These are phyloP conservation scores for Aplochiton taeniatus DNA, from an alignment of 2,797 vertebrate species.

Conservation along the genomic window DNA sequence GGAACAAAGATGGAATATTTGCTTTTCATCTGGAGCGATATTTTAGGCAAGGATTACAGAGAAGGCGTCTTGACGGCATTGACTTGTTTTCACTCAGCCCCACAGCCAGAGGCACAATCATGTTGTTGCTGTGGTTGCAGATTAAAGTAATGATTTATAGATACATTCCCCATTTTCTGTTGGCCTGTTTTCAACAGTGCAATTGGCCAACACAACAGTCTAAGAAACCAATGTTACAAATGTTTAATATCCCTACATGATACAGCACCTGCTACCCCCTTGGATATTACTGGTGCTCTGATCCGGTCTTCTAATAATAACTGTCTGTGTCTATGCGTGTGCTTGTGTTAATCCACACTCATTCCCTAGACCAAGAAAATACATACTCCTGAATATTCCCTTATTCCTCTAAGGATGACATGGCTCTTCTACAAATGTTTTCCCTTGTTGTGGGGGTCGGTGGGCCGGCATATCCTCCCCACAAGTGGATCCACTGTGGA, in stretches of 20 bases:
- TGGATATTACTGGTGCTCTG: no score
- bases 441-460: neutral
- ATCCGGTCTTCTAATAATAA: no score
- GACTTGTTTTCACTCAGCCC: slow-evolving; percentile 45
- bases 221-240: slow-evolving; percentile 1
- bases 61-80: slow-evolving; percentile 43
- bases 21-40: slow-evolving; percentile 21
- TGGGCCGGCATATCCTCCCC: slow-evolving; percentile 15
- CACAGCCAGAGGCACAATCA: slow-evolving; percentile 28
- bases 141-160: slow-evolving; percentile 51
- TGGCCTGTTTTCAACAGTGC: slow-evolving; percentile 35
- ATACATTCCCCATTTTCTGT: slow-evolving; percentile 45
- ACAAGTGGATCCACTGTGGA: slow-evolving; percentile 31
- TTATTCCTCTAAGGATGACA: neutral
- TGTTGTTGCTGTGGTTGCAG: slow-evolving; percentile 41
- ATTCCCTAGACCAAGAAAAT: neutral
- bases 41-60: slow-evolving; percentile 47
- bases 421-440: neutral
- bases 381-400: no score
- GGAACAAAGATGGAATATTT: slow-evolving; percentile 27
- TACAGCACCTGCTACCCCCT: slow-evolving; percentile 10
- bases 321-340: neutral
- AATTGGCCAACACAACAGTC: slow-evolving; percentile 22
- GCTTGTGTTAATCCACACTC: neutral
- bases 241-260: neutral